Conservation (phyloP, 2,888 invertebrate genomes). For the Apodemia duryi region DNA sequence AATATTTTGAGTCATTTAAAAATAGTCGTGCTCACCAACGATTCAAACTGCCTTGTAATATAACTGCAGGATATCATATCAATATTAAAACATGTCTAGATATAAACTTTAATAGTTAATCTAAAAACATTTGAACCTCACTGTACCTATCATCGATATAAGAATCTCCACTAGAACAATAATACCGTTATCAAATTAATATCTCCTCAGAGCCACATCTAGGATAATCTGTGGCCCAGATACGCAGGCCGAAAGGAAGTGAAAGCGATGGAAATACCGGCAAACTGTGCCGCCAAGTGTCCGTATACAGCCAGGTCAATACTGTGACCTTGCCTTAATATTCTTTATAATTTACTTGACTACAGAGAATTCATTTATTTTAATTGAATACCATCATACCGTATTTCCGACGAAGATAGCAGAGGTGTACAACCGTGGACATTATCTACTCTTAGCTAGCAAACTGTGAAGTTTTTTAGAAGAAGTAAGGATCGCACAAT, state of each 20-base stretch:
- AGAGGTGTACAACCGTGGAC: no score
- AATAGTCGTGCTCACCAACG: no score
- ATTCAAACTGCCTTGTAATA: no score
- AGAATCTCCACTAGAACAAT: conserved; percentile 7
- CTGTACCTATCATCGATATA: background rate
- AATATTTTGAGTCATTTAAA: no score
- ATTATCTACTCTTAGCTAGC: no score
- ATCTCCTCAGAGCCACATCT: conserved; percentile 1
- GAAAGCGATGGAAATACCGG: conserved; percentile 3
- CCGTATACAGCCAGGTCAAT: conserved; percentile 4
- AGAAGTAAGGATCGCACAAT: no score
- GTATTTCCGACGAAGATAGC: no score
- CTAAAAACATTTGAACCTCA: background rate
- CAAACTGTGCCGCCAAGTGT: conserved; percentile 12
- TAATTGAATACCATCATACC: no score
- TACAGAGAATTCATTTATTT: background rate
- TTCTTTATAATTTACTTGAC: background rate
- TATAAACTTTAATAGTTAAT: background rate
- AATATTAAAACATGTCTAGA: no score
- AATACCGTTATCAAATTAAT: conserved; percentile 11
- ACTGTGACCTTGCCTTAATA: conserved; percentile 7
- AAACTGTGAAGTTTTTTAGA: no score
- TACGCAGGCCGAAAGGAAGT: conserved; percentile 9
- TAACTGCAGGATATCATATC: no score
- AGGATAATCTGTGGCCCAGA: conserved; percentile 15